Evolutionary conservation across 2,888 invertebrate species (phyloP), one percentile per base, ranked within the genome.

Genomic region (Chalcis sispes): DNA sequence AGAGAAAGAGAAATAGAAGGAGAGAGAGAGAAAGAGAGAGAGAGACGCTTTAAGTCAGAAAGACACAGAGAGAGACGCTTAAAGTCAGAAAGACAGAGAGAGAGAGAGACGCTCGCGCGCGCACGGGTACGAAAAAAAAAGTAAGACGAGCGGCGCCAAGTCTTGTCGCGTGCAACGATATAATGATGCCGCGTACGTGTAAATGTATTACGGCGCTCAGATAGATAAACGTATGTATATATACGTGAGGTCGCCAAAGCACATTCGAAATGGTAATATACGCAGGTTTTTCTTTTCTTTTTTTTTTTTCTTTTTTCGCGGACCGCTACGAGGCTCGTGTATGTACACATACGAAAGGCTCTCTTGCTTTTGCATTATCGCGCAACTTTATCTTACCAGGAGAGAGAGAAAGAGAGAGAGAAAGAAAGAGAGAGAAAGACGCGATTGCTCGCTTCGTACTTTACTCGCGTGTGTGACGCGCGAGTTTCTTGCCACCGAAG

Each of bases 161-260:
- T 74, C 73, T 69, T 76, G 77, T 80, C 76, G 79, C 77, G 77
- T 77, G 79, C 77, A 42, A 77, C 75, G 78, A 75, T 78, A n/a
- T n/a, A 79, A 81, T 72, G 75, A 79, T 62, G 71, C 79, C 65
- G 74, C 67, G 56, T 77, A 71, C 73, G 72, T 74, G 42, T 69
- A 61, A 59, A n/a, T n/a, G n/a, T n/a, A n/a, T n/a, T n/a, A n/a
- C 40, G 72, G 4, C 62, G 77, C 75, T 77, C 73, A 27, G 18
- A 27, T 42, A 5, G 42, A 10, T 36, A 52, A 20, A 7, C 27
- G n/a, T 54, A 18, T 27, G 27, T 27, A 56, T 13, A n/a, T 27
- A 29, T 50, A 50, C 20, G 20, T 20, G 10, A 20, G 50, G 3
- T 20, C 20, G 46, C 10, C 15, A 13, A 2, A 42, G 4, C 2